These are phyloP conservation scores for Drosophila bunnanda DNA, from an alignment of 2,888 invertebrate species.

Conservation along the genomic window DNA sequence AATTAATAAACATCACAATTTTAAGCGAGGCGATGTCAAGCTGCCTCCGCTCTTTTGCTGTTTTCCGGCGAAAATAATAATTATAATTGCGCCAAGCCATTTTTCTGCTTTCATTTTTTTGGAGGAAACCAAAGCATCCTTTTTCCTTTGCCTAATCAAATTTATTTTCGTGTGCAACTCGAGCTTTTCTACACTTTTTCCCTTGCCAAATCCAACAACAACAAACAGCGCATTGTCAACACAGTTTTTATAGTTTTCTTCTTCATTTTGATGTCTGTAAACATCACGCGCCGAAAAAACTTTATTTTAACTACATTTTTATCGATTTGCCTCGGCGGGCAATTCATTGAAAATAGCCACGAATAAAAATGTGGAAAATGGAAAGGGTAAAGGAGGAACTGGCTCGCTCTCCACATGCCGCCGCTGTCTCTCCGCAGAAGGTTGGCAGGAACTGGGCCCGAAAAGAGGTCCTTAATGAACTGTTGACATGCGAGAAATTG, in stretches of 20 bases:
- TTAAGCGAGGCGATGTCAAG: constrained; percentile 28
- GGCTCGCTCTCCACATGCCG: constrained; percentile 22
- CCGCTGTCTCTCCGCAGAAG: constrained; percentile 43
- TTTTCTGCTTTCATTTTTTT: not conserved
- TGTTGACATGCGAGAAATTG: constrained; percentile 72
- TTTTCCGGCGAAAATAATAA: constrained; percentile 20
- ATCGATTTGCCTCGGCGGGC: constrained; percentile 63
- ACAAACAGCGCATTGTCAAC: constrained; percentile 43
- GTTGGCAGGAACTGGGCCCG: constrained; percentile 4
- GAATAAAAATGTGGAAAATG: constrained; percentile 19
- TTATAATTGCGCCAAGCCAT: constrained; percentile 22
- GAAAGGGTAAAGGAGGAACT: not conserved
- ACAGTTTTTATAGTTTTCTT: constrained; percentile 29
- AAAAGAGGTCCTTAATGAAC: constrained; percentile 64
- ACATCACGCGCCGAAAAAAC: constrained; percentile 53
- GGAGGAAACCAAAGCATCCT: constrained; percentile 9
- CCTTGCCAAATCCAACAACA: not conserved
- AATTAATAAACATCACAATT: constrained; percentile 69
- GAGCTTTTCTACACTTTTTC: constrained; percentile 26
- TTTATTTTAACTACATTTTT: constrained; percentile 71
- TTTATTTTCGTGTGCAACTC: constrained; percentile 58
- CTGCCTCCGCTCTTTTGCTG: constrained; percentile 9
- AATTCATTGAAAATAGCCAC: constrained; percentile 59
- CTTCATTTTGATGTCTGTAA: constrained; percentile 50
- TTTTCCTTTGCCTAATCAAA: constrained; percentile 48